A percentile compares a stretch with the other conserved stretches of the same genome.
Conservation (phyloP, 2,888 invertebrate genomes). For the Smittia aterrima region DNA sequence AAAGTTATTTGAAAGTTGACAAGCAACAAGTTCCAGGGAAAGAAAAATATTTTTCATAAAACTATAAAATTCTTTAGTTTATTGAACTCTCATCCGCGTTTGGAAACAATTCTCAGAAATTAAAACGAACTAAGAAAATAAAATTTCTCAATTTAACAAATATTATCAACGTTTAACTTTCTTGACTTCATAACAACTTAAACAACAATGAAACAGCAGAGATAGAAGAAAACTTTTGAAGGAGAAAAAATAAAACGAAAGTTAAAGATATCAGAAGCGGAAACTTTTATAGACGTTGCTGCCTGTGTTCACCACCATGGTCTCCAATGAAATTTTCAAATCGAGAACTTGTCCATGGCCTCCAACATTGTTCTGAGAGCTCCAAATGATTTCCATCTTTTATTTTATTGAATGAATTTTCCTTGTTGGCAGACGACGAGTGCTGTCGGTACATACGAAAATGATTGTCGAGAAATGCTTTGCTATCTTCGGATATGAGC, state of each 20-base stretch:
- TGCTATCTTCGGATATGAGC: not conserved
- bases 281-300: not conserved
- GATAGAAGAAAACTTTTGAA: not conserved
- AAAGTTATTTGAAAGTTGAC: too few relatives aligned
- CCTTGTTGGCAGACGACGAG: not conserved
- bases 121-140: too few relatives aligned
- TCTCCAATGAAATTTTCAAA: slow-evolving; percentile 27
- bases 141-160: too few relatives aligned
- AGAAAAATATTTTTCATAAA: too few relatives aligned
- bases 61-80: too few relatives aligned
- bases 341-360: slow-evolving; percentile 16
- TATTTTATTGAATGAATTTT: not conserved
- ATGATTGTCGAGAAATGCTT: not conserved
- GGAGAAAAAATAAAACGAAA: not conserved
- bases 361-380: not conserved
- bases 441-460: slow-evolving; percentile 3
- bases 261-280: not conserved
- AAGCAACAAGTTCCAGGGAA: too few relatives aligned
- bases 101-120: too few relatives aligned
- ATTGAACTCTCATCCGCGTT: too few relatives aligned
- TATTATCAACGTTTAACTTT: too few relatives aligned
- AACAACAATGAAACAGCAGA: slow-evolving; percentile 1
- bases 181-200: not conserved
- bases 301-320: slow-evolving; percentile 30
- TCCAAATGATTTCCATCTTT: not conserved